Base-by-base conservation (phyloP, 2,797 vertebrate species). In the Sebastes nivosus region DNA sequence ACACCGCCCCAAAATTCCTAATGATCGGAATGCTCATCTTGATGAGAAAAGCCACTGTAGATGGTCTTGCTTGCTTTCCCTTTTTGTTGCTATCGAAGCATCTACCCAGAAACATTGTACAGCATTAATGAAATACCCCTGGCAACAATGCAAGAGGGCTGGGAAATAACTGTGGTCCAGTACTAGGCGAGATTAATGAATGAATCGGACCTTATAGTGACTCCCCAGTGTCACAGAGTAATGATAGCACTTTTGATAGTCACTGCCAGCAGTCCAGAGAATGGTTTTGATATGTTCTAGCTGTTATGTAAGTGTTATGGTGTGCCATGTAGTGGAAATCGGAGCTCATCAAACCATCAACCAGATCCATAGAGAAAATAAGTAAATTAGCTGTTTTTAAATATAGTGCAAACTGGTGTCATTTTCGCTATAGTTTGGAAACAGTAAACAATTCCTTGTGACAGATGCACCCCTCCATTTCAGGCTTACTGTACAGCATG, bases 11-110 rank as follows among this genome's bases (percentile, higher is more conserved):
- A 67, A 91, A 81, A 85, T 88, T 94, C 91, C 91, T 58, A 68
- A 92, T 87, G 72, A 89, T 81, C 81, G 89, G 87, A 90, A 90
- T 42, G 80, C 69, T 84, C 77, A 72, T 90, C 87, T 66, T 65
- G 86, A 92, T 85, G 83, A 85, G 77, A 82, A 55, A 83, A 76
- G 82, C 83, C 67, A 61, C 77, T 60, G 79, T 69, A 22, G 71
- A 82, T 59, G 73, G 68, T 61, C 55, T 72, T 52, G 46, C 70
- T 67, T 10, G 67, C 64, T 57, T 69, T 76, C 34, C 30, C 32
- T 84, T 79, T 70, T 73, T 67, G 67, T 58, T 63, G 63, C 72
- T 50, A 38, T 71, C 72, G 66, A 86, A 67, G 58, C 55, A 34
- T 71, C 75, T 85, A 74, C 80, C 63, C 65, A 67, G 78, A 73